Conservation (phyloP, 2,113 vertebrate species). For the Sula dactylatra region DNA sequence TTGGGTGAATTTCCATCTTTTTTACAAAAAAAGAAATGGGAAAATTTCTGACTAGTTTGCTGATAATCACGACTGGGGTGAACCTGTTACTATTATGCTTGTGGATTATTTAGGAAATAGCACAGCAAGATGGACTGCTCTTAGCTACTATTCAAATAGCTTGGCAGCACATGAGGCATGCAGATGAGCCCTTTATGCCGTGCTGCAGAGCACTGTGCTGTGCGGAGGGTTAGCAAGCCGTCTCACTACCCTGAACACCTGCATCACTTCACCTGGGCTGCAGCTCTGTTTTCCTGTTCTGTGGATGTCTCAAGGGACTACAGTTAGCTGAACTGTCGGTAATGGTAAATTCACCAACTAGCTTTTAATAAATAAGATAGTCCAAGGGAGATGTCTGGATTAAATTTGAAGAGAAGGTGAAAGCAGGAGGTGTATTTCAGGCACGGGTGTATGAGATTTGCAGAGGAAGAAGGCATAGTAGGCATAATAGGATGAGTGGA, state of each 20-base stretch:
- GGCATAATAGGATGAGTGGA: neutral
- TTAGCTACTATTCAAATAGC: rapidly evolving
- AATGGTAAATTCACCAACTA: neutral
- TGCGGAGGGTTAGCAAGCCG: rapidly evolving
- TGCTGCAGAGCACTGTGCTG: neutral
- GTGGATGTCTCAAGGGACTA: too few species aligned
- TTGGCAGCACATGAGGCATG: neutral
- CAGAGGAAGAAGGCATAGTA: neutral
- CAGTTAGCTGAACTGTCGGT: neutral
- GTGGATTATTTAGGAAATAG: neutral
- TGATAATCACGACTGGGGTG: rapidly evolving
- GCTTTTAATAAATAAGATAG: neutral
- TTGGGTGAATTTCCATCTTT: neutral
- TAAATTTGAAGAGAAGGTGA: neutral
- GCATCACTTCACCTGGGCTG: neutral
- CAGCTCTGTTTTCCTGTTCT: neutral
- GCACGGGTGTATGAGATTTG: neutral
- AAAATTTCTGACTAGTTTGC: neutral
- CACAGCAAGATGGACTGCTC: too few species aligned
- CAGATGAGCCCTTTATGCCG: neutral
- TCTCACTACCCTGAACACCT: neutral
- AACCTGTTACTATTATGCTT: neutral
- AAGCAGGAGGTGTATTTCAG: neutral
- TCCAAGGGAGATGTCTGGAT: neutral
- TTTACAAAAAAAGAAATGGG: neutral